Base-by-base conservation (phyloP, 2,888 invertebrate species). In the Globia sparganii region DNA sequence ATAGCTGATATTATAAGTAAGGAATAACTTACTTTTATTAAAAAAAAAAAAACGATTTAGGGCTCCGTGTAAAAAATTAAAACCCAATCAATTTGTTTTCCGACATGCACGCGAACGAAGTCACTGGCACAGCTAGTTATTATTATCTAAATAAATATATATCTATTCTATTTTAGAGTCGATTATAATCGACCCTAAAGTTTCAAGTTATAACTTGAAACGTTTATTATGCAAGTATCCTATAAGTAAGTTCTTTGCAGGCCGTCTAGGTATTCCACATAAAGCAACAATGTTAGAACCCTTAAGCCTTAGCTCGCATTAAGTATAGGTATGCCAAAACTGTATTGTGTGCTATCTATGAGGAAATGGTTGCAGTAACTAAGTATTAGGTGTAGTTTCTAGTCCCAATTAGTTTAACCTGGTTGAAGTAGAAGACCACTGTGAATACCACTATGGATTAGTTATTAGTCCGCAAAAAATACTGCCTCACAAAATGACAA, bases 311-410 rank as follows among this genome's bases (percentile, higher is more conserved):
- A 31, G 53, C 49, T 40, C 78, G 61, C 76, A 75, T 75, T 74
- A 37, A 56, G 53, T 75, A 61, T 74, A 37, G 46, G 53, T 75
- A 61, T 66, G 61, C 75, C 37, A 43, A 66, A 81, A 78, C 81
- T 73, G 49, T 80, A 64, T 64, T 25, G 56, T 34, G 21, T 37
- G 56, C 62, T 81, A 75, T 81, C 5, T 25, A 58, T 25, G n/a
- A 74, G 46, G 46, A 79, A 68, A 76, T 81, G 15, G 46, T 40
- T 62, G 31, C n/a, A 34, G 46, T 56, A 62, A 75, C 53, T 56
- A 62, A 75, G 43, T 56, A 75, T 62, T 28, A 74, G 28, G 9
- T 49, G 74, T 6, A 43, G 18, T 43, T 40, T 49, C 18, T 40
- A 25, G 37, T 34, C 25, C 46, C 43, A 56, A 64, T 77, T 43